Conservation (phyloP, 37 sponge, comb jelly and placozoan genomes). For the Agelas oroides region DNA sequence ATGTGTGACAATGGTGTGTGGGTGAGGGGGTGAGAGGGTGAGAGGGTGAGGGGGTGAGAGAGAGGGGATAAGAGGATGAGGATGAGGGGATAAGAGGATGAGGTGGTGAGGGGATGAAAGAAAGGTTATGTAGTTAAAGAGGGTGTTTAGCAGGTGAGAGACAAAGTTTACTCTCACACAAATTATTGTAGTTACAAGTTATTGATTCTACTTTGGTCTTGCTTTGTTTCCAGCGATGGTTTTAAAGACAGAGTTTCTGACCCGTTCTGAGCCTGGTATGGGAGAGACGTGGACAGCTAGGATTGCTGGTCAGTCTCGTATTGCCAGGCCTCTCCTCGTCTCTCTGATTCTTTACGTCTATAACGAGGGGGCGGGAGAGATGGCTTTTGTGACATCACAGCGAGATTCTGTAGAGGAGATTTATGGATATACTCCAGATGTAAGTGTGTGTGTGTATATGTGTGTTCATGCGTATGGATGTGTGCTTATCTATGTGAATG, state of each 20-base stretch:
- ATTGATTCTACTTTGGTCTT: too few relatives aligned
- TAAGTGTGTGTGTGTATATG: slow-evolving; percentile 14
- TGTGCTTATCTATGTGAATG: not conserved
- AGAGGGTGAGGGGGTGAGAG: too few relatives aligned
- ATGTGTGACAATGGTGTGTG: too few relatives aligned
- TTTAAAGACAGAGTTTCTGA: slow-evolving; percentile 47
- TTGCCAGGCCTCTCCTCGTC: slow-evolving; percentile 5
- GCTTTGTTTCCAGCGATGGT: slow-evolving; percentile 5
- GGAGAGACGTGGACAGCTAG: slow-evolving; percentile 72
- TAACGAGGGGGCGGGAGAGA: slow-evolving; percentile 66
- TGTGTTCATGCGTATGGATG: not conserved
- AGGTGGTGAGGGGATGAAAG: too few relatives aligned
- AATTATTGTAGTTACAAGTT: too few relatives aligned
- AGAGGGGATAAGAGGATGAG: too few relatives aligned
- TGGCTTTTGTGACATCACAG: slow-evolving; percentile 34
- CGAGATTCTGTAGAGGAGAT: slow-evolving; percentile 46
- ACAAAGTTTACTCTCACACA: too few relatives aligned
- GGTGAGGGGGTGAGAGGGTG: too few relatives aligned
- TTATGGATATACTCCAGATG: slow-evolving; percentile 59
- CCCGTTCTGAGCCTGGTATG: not conserved
- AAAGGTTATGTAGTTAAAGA: too few relatives aligned
- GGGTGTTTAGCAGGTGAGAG: too few relatives aligned
- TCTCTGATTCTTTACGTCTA: slow-evolving; percentile 65
- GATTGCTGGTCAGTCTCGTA: slow-evolving; percentile 16
- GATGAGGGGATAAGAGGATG: too few relatives aligned